phyloP scores from a whole-genome alignment of 2,113 vertebrate species.

The Lipophrys pholis region DNA sequence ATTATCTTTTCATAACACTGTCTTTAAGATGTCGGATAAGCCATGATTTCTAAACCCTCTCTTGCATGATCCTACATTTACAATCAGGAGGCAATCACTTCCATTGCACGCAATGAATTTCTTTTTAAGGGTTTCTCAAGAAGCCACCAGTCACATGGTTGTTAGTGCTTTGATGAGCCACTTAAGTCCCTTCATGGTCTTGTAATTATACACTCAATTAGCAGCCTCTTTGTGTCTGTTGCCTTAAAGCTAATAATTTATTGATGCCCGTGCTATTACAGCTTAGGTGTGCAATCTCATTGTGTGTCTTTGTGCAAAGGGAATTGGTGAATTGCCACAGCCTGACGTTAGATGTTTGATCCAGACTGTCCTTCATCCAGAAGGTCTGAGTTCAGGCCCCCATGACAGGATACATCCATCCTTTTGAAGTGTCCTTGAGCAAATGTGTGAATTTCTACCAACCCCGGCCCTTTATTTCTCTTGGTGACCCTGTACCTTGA shows the following conservation, averaged over 20 bases:
- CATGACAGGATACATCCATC: slow-evolving; percentile 67
- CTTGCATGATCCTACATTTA: slow-evolving; percentile 28
- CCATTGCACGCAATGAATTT: slow-evolving; percentile 43
- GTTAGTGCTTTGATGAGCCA: slow-evolving; percentile 77
- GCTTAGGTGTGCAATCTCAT: slow-evolving; percentile 24
- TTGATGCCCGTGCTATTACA: slow-evolving; percentile 56
- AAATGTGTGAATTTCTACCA: slow-evolving; percentile 49
- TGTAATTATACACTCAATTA: slow-evolving; percentile 80
- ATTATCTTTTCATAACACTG: neutral
- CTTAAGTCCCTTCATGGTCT: slow-evolving; percentile 71
- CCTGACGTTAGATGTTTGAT: slow-evolving; percentile 42
- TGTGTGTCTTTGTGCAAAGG: slow-evolving; percentile 11
- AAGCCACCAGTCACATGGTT: slow-evolving; percentile 71
- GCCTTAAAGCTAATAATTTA: slow-evolving; percentile 70
- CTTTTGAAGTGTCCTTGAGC: slow-evolving; percentile 72
- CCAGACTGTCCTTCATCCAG: slow-evolving; percentile 61
- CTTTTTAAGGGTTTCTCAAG: slow-evolving; percentile 65
- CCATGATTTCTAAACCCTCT: slow-evolving; percentile 11
- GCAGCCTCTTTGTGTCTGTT: slow-evolving; percentile 67
- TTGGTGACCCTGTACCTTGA: slow-evolving; percentile 63
- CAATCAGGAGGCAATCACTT: slow-evolving; percentile 43
- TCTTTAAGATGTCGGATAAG: slow-evolving; percentile 23
- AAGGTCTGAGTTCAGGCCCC: slow-evolving; percentile 62
- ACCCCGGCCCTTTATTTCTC: slow-evolving; percentile 20
- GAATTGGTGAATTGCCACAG: slow-evolving; percentile 27